Evolutionary conservation across 1,140 invertebrate species (phyloP), one percentile per base, ranked within the genome.

Genomic region (Musca vetustissima): DNA sequence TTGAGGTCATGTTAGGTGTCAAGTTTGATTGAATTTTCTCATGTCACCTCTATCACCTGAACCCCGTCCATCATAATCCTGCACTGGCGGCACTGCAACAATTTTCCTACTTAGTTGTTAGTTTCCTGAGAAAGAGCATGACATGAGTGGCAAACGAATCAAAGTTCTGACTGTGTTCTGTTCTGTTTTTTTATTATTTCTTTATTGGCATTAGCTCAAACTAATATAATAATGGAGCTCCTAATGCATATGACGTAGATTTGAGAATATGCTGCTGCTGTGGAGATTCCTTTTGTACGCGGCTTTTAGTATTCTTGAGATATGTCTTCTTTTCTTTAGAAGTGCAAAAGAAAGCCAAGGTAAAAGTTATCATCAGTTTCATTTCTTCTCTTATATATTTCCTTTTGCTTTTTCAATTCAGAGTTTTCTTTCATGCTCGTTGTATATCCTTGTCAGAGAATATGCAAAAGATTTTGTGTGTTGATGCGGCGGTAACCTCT

Each of bases 21-120:
- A 61, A 61, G 57, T 61, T 61, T 61, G 57, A 61, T 61, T 61
- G 57, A 61, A 61, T 61, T 61, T 61, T 32, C 57, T 61, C 57
- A 19, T 61, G 57, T 21, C 28, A 36, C 1, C 9, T 19, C 25
- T 19, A 19, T 32, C 17, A 22, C 22, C 19, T 55, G 22, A 24
- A 1, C 7, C 57, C 28, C n/a, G 7, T 19, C 17, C 25, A 32
- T n/a, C 28, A 55, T 24, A 24, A 55, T 25, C 22, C 14, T 55
- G 24, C 11, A 25, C n/a, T 32, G 28, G 28, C n/a, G n/a, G n/a
- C n/a, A n/a, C 36, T 43, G 36, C 11, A 43, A 43, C 36, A 43
- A 43, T 11, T 43, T 43, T 13, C 13, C 36, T 43, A 43, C 36
- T 43, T 43, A 43, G 36, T 43, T 43, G 36, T 43, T 43, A 43